Base-by-base conservation (phyloP, 2,888 invertebrate species). In the Lordiphosa andalusiaca region DNA sequence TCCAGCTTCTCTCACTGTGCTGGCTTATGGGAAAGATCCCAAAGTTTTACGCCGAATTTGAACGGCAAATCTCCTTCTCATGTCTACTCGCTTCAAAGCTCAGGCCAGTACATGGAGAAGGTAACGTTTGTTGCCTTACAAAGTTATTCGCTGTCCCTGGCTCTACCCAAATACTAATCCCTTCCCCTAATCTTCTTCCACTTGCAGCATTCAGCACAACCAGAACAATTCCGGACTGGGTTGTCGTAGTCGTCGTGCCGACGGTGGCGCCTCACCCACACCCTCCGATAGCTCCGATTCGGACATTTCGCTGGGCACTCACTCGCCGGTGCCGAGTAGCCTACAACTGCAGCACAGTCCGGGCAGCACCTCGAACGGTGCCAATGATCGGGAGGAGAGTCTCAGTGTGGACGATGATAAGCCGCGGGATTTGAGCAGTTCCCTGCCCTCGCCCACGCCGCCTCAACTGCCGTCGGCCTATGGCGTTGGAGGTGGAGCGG, bases 221-320 rank as follows among this genome's bases (percentile, higher is more conserved):
- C 89, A 89, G 86, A 88, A 88, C 62, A 88, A 86, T 59, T 87
- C 89, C 25, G 86, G 88, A 12, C 52, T 87, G 63, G 81, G 85
- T 25, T 86, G 88, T 23, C 85, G 86, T 48, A 81, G 86, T 67
- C 85, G 88, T 16, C 82, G 89, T 48, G 85, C 86, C 4, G 89
- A 89, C 38, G 88, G 87, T 10, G 87, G 82, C 2, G 85, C 88
- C 10, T 90, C 90, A 19, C 90, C 90, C 3, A 86, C 87, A 30
- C 89, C 89, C 38, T 89, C 90, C 46, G 89, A 89, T 47, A 89
- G 88, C 47, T 89, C 89, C 19, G 90, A 90, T 53, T 90, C 90
- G 63, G 90, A 90, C 67, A 90, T 90, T 67, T 90, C 90, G 9
- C 69, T 90, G 53, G 90, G 90, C 37, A 90, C 90, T 6, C 90